Evolutionary conservation across 2,888 invertebrate species (phyloP).

Genomic region (Arge pagana): DNA sequence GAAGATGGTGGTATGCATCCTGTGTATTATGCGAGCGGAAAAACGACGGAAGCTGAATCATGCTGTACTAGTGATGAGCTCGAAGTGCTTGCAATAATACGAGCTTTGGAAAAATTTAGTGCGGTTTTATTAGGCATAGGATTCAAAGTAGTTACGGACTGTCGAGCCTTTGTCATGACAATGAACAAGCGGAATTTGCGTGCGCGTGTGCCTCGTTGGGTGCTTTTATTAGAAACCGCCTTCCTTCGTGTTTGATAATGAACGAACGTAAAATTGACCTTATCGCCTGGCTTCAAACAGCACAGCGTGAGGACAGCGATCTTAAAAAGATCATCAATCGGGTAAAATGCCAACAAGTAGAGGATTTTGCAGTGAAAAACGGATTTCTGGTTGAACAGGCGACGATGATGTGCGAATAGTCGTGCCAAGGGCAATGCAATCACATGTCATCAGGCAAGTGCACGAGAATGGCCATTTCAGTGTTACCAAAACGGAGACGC

Average conservation of each 20-base stretch:
- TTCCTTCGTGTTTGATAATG: constrained; percentile 4
- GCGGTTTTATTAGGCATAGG: constrained; percentile 32
- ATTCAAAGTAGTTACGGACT: constrained; percentile 38
- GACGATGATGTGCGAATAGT: constrained; percentile 21
- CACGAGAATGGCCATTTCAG: constrained; percentile 23
- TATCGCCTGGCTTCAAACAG: constrained; percentile 10
- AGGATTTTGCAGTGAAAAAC: neutral
- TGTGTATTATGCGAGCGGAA: constrained; percentile 35
- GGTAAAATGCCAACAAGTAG: neutral
- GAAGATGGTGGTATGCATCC: constrained; percentile 34
- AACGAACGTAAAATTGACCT: constrained; percentile 9
- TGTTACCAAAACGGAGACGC: constrained; percentile 7
- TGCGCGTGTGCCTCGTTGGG: constrained; percentile 34
- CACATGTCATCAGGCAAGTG: constrained; percentile 17
- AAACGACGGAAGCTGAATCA: constrained; percentile 32
- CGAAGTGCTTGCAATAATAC: constrained; percentile 36
- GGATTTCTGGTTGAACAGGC: neutral
- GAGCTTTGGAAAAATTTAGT: constrained; percentile 37
- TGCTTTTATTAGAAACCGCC: constrained; percentile 29
- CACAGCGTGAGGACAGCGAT: constrained; percentile 8
- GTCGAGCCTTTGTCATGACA: constrained; percentile 32
- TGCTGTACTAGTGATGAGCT: constrained; percentile 38
- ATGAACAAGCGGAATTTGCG: constrained; percentile 33
- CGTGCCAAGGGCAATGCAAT: constrained; percentile 17
- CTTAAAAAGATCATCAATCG: neutral